Conservation (phyloP, 2,113 vertebrate species). For the Lepisosteus oculatus region DNA sequence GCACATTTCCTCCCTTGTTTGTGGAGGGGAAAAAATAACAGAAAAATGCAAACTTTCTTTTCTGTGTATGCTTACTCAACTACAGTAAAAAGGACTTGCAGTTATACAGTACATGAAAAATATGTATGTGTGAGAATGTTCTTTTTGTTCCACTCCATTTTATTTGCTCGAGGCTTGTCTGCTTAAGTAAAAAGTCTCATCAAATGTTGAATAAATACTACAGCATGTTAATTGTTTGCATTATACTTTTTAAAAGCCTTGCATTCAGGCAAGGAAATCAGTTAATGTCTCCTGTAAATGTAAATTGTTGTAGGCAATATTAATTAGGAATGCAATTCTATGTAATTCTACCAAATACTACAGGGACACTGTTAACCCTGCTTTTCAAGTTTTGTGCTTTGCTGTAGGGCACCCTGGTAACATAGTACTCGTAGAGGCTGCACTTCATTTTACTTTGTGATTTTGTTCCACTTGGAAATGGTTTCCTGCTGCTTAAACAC, state of each 20-base stretch:
- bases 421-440: background rate
- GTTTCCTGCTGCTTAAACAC: conserved; percentile 7
- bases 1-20: too few species aligned
- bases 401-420: conserved; percentile 13
- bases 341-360: conserved; percentile 9
- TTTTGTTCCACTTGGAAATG: background rate
- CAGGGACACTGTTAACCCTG: background rate
- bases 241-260: background rate
- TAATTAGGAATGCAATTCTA: background rate
- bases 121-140: background rate
- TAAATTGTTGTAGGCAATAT: conserved; percentile 12
- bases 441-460: conserved; percentile 13
- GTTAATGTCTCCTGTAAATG: conserved; percentile 5
- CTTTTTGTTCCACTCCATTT: background rate
- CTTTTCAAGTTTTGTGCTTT: conserved; percentile 6
- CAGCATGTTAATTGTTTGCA: conserved; percentile 6
- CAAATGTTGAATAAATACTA: conserved; percentile 4
- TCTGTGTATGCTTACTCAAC: too few species aligned
- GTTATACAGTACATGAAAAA: background rate
- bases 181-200: conserved; percentile 1
- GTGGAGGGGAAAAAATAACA: too few species aligned
- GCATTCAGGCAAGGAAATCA: background rate
- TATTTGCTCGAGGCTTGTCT: conserved; percentile 6
- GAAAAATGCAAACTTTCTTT: too few species aligned
- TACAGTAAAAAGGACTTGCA: background rate